Evolutionary conservation across 2,888 invertebrate genomes (phyloP), one percentile per base, ranked within the genome.

Genomic region (Drosophila meridionalis): DNA sequence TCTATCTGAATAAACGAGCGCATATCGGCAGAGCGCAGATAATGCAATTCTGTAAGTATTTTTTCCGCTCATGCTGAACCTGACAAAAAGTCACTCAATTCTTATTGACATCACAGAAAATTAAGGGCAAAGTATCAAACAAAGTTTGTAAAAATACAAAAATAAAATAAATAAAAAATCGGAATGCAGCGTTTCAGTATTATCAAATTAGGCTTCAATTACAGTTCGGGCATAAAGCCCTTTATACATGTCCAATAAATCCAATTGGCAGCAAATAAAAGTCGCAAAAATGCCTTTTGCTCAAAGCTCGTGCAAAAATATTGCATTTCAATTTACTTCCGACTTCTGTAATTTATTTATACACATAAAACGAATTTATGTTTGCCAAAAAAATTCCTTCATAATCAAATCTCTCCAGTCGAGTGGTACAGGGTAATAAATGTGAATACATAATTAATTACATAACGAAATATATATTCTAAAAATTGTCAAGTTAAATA

Each of bases 151-250:
- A 30, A 50, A 50, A 50, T 3, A 20, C 20, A 20, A 20, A 20
- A 20, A 20, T 20, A 20, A 20, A 20, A 20, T 20, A 20, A 20
- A 20, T 20, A 20, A 20, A 20, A 20, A 20, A 20, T 20, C 20
- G 2, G n/a, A 50, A 9, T 50, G 32, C 32, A 50, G 11, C n/a
- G 4, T n/a, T 9, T 11, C 32, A 20, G 2, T 20, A 50, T 32
- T 9, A 32, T 50, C 50, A 30, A 50, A 50, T 50, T 20, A 50
- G 32, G 32, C n/a, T 32, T 50, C 50, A 50, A 50, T 50, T 32
- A 32, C 32, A 50, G 50, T 1, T 50, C 11, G 32, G n/a, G 9
- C n/a, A 32, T 32, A 9, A 11, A n/a, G 1, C 11, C 4, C 7
- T 11, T 5, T 3, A 32, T 50, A 20, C 2, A 32, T 50, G n/a